These are phyloP conservation scores for Datnioides undecimradiatus DNA, from an alignment of 2,113 vertebrate species.

Conservation along the genomic window DNA sequence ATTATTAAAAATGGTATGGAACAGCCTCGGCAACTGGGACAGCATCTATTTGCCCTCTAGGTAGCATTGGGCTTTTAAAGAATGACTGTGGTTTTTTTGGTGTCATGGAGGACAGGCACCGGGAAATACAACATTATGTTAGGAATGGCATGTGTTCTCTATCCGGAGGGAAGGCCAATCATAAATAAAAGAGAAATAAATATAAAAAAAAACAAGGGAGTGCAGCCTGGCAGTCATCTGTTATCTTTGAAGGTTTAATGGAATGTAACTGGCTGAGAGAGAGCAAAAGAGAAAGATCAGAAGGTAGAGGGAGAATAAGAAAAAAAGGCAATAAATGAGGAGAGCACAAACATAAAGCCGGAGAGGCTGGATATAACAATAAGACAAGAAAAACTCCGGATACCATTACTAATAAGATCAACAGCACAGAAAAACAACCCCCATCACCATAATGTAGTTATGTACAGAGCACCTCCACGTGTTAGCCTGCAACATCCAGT, in stretches of 20 bases:
- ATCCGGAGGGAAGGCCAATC: constrained; percentile 65
- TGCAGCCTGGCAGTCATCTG: constrained; percentile 69
- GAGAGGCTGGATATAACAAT: constrained; percentile 35
- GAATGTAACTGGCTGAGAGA: constrained; percentile 63
- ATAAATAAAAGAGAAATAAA: constrained; percentile 73
- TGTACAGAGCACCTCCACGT: constrained; percentile 27
- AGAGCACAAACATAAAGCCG: constrained; percentile 24
- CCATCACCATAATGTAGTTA: constrained; percentile 43
- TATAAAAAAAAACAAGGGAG: constrained; percentile 54
- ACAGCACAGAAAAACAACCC: constrained; percentile 8
- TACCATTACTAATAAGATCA: constrained; percentile 54
- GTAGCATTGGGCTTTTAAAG: constrained; percentile 65
- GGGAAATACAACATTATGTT: constrained; percentile 74
- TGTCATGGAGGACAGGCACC: constrained; percentile 65
- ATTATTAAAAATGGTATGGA: constrained; percentile 79
- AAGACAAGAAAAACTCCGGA: constrained; percentile 38
- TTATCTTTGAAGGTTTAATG: constrained; percentile 82
- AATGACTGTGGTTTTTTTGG: constrained; percentile 65
- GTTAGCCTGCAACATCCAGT: constrained; percentile 37
- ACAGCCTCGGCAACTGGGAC: constrained; percentile 58
- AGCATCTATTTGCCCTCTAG: constrained; percentile 74
- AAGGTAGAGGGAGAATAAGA: background rate
- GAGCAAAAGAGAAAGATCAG: background rate
- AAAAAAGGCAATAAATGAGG: constrained; percentile 34
- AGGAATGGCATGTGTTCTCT: constrained; percentile 56